A percentile compares a stretch with the other conserved stretches of the same genome.
Conservation (phyloP, 2,888 invertebrate genomes). For the Orthosia gracilis region DNA sequence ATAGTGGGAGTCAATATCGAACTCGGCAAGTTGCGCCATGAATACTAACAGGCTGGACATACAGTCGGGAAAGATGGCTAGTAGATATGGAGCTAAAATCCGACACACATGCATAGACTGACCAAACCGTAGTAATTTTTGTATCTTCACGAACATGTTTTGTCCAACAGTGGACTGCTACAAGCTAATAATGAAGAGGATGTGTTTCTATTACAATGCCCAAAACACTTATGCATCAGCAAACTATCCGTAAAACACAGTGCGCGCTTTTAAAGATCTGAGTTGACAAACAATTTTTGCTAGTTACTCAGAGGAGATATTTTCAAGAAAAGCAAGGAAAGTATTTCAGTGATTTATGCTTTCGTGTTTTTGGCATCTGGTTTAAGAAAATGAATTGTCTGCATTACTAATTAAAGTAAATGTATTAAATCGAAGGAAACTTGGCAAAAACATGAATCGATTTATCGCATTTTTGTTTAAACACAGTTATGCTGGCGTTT, state of each 20-base stretch:
- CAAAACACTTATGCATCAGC: too few species aligned
- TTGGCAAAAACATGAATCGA: slow-evolving; percentile 52
- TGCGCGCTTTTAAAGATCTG: not conserved
- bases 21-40: slow-evolving; percentile 54
- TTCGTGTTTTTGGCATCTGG: slow-evolving; percentile 6
- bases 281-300: not conserved
- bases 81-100: not conserved
- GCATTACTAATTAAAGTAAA: slow-evolving; percentile 37
- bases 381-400: slow-evolving; percentile 19
- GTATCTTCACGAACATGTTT: not conserved
- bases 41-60: slow-evolving; percentile 61
- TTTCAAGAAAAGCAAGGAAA: not conserved
- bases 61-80: slow-evolving; percentile 16
- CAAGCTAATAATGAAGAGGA: too few species aligned
- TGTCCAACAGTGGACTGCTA: too few species aligned
- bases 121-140: not conserved
- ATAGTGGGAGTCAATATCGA: slow-evolving; percentile 73
- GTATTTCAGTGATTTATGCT: not conserved
- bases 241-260: too few species aligned
- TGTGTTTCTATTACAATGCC: too few species aligned
- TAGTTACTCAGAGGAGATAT: not conserved
- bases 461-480: slow-evolving; percentile 34
- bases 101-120: not conserved
- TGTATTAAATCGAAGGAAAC: slow-evolving; percentile 15
- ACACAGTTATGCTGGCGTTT: slow-evolving; percentile 39